Evolutionary conservation across 2,888 invertebrate species (phyloP), one percentile per base, ranked within the genome.

Genomic region (Apomyelois bistriatella): DNA sequence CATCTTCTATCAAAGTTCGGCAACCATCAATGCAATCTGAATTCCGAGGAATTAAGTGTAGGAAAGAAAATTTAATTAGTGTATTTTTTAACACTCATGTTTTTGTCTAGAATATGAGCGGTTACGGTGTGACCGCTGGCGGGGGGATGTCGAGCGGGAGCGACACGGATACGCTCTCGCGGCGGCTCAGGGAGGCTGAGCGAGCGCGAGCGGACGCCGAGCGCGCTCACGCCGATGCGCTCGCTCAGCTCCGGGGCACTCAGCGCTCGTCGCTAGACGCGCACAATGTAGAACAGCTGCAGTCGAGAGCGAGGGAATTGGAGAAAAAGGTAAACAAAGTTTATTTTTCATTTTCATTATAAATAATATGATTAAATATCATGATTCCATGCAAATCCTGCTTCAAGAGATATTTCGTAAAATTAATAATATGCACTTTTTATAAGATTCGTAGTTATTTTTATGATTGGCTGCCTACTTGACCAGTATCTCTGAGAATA

Each of bases 241-340:
- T 95, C 71, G 92, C 94, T 67, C 94, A 94, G 76, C 89, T 94
- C 64, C 92, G 94, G 59, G 73, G 82, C 56, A 87, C 91, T 56
- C 90, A 90, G 65, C 87, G 91, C 57, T 78, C 82, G 58, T 74
- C 76, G 51, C 79, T 75, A 54, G 90, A 89, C 72, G 72, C 91
- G 64, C 89, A 91, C 66, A 90, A 92, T 68, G 92, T 93, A 54
- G 95, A 95, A 66, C 94, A 94, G 60, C 88, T 95, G 70, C 95
- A 96, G 82, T 96, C 96, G 47, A 93, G 96, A 68, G 96, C 96
- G 51, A 93, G 97, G 62, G 98, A 98, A 82, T 91, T 98, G 62
- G 97, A 98, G 85, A 97, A 97, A 84, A 98, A 98, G 92, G 97
- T 96, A 15, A 32, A 32, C 22, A 22, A 3, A 22, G 5, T 22